phyloP scores from a whole-genome alignment of 2,888 invertebrate species.

The Zelleria hepariella region DNA sequence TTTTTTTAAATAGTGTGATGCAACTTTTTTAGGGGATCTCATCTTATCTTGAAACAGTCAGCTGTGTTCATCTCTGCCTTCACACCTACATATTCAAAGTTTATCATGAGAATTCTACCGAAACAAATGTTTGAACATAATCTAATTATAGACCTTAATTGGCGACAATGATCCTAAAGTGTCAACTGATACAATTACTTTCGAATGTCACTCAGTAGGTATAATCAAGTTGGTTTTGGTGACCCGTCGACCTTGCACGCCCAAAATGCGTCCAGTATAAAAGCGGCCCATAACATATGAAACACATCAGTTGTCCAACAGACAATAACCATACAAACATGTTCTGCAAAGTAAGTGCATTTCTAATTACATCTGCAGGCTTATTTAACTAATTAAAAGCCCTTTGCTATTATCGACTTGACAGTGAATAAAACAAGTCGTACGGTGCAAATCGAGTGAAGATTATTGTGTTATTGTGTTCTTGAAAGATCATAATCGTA shows the following conservation, averaged over 20 bases:
- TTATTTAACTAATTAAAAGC: slow-evolving; percentile 21
- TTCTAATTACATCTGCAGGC: not conserved
- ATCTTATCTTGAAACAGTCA: no score
- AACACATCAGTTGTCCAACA: slow-evolving; percentile 15
- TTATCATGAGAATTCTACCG: not conserved
- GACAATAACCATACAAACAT: slow-evolving; percentile 14
- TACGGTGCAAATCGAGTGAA: no score
- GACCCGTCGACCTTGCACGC: slow-evolving; percentile 20
- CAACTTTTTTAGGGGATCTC: no score
- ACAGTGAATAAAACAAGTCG: no score
- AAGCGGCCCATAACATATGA: slow-evolving; percentile 12
- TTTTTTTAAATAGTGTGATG: no score
- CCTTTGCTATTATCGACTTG: no score
- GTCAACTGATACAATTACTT: not conserved
- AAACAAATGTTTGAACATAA: not conserved
- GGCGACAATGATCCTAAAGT: not conserved
- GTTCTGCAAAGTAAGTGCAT: slow-evolving; percentile 19
- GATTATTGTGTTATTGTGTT: no score
- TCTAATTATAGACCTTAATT: not conserved
- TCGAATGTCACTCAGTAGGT: not conserved
- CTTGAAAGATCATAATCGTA: no score
- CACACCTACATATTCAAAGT: not conserved
- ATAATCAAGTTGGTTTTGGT: slow-evolving; percentile 1
- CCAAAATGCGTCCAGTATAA: slow-evolving; percentile 17
- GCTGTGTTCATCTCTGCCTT: no score